phyloP scores from a whole-genome alignment of 1,140 invertebrate species.

The Diorhabda carinulata region DNA sequence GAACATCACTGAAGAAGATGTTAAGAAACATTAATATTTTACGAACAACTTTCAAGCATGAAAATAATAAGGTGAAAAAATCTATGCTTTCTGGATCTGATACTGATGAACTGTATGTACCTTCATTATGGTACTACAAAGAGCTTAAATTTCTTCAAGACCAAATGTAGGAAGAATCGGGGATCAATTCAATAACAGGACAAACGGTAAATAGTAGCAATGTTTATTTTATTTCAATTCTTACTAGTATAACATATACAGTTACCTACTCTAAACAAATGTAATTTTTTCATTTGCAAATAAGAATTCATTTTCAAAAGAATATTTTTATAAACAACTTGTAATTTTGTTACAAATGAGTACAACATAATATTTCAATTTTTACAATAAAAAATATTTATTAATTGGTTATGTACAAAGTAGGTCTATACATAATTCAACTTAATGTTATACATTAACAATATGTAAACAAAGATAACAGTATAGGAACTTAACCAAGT shows the following conservation, averaged over 20 bases:
- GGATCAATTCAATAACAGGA: too few relatives aligned
- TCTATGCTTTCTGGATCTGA: slow-evolving; percentile 14
- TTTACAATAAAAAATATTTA: neutral
- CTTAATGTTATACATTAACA: too few relatives aligned
- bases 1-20: too few relatives aligned
- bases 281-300: slow-evolving; percentile 12
- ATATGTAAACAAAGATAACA: neutral
- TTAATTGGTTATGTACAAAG: too few relatives aligned
- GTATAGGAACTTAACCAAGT: slow-evolving; percentile 13
- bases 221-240: too few relatives aligned
- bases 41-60: slow-evolving; percentile 10
- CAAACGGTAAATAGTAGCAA: too few relatives aligned
- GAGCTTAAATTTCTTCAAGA: slow-evolving; percentile 15
- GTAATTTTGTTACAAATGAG: slow-evolving; percentile 1
- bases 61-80: too few relatives aligned
- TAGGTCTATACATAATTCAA: too few relatives aligned
- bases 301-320: slow-evolving; percentile 13
- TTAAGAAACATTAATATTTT: too few relatives aligned
- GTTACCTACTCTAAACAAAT: slow-evolving; percentile 4
- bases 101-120: neutral
- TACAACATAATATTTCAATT: slow-evolving; percentile 13
- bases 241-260: too few relatives aligned
- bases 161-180: too few relatives aligned
- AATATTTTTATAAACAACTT: slow-evolving; percentile 14
- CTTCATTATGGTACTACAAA: slow-evolving; percentile 17